phyloP scores from a whole-genome alignment of 2,888 invertebrate species.

The Tanypteryx hageni region DNA sequence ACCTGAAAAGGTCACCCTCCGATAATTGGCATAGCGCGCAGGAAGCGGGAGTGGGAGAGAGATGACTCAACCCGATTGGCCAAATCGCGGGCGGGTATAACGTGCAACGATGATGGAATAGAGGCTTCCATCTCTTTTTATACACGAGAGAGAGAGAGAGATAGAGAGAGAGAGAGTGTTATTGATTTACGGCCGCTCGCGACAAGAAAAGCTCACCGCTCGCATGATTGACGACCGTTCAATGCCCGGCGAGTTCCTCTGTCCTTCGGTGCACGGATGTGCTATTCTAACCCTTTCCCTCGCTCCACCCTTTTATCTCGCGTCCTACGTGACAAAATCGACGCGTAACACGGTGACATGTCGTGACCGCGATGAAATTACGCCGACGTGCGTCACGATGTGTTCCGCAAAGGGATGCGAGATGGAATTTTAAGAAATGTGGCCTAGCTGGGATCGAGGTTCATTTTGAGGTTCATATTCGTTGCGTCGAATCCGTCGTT shows the following conservation, averaged over 20 bases:
- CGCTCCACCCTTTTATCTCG: no score
- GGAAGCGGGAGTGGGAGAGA: no score
- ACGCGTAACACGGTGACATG: slow-evolving; percentile 2
- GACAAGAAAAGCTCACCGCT: background rate
- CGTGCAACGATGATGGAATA: background rate
- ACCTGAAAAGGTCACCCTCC: background rate
- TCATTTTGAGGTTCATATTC: background rate
- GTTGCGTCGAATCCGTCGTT: background rate
- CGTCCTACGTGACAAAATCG: background rate
- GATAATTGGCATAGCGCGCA: no score
- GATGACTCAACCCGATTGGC: no score
- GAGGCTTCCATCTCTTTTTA: background rate
- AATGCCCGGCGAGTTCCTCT: background rate
- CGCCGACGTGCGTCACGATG: background rate
- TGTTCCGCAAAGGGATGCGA: background rate
- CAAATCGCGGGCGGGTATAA: no score
- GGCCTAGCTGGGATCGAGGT: no score
- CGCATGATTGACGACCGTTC: slow-evolving; percentile 13
- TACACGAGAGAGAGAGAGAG: background rate
- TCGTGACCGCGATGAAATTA: background rate
- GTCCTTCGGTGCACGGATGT: background rate
- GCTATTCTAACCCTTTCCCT: background rate
- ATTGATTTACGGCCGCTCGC: background rate
- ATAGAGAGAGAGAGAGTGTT: background rate
- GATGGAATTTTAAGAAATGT: background rate